These are phyloP conservation scores for Sebastes taczanowskii DNA, from an alignment of 2,797 vertebrate species.

Conservation along the genomic window DNA sequence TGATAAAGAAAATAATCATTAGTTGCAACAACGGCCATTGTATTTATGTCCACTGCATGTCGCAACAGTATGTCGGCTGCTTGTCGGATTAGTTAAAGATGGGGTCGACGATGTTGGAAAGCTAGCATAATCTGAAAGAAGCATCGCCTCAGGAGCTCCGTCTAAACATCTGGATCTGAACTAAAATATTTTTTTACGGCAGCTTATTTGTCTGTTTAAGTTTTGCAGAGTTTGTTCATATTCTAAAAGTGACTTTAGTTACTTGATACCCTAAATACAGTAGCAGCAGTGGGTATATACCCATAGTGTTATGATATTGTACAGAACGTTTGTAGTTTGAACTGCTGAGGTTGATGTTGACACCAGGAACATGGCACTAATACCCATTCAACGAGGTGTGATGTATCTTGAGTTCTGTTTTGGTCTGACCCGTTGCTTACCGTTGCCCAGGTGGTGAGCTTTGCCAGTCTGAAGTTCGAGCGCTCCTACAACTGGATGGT, in stretches of 20 bases:
- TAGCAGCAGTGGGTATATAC: neutral
- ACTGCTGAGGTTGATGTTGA: neutral
- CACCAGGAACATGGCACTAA: neutral
- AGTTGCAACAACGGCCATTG: neutral
- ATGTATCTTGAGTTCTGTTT: neutral
- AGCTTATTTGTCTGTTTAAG: neutral
- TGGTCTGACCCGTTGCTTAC: neutral
- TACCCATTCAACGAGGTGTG: neutral
- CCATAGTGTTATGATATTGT: neutral
- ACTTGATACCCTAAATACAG: neutral
- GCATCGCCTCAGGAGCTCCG: too few relatives aligned
- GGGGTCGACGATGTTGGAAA: too few relatives aligned
- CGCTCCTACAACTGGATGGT: constrained; percentile 92
- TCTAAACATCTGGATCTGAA: neutral
- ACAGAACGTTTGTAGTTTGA: neutral
- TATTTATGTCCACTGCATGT: neutral
- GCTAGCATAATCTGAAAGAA: too few relatives aligned
- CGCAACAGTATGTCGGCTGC: too few relatives aligned
- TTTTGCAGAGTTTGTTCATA: too few relatives aligned
- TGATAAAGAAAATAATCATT: neutral
- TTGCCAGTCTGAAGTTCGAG: constrained; percentile 90
- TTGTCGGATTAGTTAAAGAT: too few relatives aligned
- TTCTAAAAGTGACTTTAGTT: neutral
- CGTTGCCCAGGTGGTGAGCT: constrained; percentile 89
- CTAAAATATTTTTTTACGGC: neutral